Conservation (phyloP, 1,140 invertebrate species). For the Drosophila arizonae region DNA sequence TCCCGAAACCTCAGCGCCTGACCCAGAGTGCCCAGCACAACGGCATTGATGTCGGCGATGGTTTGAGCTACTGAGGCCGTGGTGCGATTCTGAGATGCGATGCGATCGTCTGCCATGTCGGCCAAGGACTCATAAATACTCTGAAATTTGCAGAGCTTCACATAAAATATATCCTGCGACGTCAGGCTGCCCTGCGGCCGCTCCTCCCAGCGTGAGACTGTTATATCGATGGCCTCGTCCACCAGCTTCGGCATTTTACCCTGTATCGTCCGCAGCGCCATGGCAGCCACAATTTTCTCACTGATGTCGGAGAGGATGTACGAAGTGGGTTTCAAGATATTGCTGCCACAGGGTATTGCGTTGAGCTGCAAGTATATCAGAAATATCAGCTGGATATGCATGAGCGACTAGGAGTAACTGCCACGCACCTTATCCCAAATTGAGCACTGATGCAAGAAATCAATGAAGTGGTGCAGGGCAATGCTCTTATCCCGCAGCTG, state of each 20-base stretch:
- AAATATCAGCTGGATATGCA: background rate
- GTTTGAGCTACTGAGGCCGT: constrained; percentile 84
- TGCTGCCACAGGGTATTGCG: constrained; percentile 85
- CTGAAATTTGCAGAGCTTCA: constrained; percentile 86
- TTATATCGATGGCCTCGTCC: constrained; percentile 85
- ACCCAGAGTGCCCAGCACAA: constrained; percentile 84
- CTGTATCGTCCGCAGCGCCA: constrained; percentile 83
- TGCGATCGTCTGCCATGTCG: constrained; percentile 84
- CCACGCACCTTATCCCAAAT: constrained; percentile 88
- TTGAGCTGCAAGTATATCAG: constrained; percentile 50
- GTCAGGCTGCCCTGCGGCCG: constrained; percentile 85
- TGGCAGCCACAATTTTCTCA: constrained; percentile 91
- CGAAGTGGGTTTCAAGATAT: constrained; percentile 85
- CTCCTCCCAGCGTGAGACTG: constrained; percentile 84
- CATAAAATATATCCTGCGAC: constrained; percentile 88
- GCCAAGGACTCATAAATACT: constrained; percentile 84
- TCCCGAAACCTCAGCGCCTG: constrained; percentile 86
- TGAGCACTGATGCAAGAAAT: constrained; percentile 90
- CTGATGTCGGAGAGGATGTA: constrained; percentile 88
- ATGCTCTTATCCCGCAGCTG: constrained; percentile 94
- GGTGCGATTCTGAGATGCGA: constrained; percentile 83
- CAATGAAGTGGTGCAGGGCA: constrained; percentile 88
- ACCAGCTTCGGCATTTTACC: constrained; percentile 64
- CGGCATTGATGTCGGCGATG: constrained; percentile 85
- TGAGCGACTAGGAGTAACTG: too few species aligned